phyloP scores from a whole-genome alignment of 2,113 vertebrate genomes.

The Microcebus murinus region DNA sequence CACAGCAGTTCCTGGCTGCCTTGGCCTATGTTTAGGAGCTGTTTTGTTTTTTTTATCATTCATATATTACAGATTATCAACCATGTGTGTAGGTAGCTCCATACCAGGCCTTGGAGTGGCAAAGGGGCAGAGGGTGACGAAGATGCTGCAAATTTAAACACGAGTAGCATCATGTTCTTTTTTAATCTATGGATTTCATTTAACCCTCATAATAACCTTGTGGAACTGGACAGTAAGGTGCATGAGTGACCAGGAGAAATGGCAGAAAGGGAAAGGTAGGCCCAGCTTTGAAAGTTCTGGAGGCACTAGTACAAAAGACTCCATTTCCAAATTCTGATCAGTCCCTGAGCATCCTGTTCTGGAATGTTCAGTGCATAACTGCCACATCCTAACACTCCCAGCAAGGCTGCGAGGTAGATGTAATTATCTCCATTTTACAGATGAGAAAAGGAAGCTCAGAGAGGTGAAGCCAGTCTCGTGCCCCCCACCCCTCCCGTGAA shows the following conservation, averaged over 20 bases:
- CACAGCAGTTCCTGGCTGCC: background rate
- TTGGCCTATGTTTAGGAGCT: background rate
- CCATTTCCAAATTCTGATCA: background rate
- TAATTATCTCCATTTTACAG: background rate
- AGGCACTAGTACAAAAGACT: background rate
- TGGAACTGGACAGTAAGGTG: background rate
- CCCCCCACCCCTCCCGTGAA: no score
- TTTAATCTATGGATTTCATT: background rate
- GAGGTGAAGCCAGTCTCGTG: background rate
- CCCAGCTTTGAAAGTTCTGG: background rate
- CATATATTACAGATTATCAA: background rate
- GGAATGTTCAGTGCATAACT: background rate
- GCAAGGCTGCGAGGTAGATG: background rate
- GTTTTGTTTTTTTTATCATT: background rate
- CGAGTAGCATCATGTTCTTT: background rate
- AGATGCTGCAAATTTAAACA: background rate
- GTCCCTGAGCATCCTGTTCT: background rate
- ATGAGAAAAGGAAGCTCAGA: background rate
- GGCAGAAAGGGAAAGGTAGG: background rate
- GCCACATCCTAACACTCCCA: background rate
- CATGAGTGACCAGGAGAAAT: background rate
- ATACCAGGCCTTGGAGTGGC: background rate
- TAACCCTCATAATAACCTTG: background rate
- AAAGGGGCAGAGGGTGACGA: background rate
- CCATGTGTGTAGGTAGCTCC: background rate